Base-by-base conservation (phyloP, 1,140 invertebrate genomes). In the Colletes gigas region DNA sequence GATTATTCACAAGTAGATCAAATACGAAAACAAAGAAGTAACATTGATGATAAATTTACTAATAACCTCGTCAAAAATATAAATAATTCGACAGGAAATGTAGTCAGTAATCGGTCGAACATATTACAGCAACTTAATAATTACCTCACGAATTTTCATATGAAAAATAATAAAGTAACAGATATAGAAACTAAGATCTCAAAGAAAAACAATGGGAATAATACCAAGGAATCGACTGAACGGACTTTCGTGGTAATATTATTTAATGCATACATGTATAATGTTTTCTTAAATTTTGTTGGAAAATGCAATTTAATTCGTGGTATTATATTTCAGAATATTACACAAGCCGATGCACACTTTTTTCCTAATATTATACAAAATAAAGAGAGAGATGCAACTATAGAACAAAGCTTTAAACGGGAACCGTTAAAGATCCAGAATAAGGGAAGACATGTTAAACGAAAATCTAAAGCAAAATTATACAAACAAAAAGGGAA, bases 1-100 rank as follows among this genome's bases (percentile, higher is more conserved):
- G 83, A 86, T 75, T 88, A 78, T 70, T 70, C 75, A 17, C 82
- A 88, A 41, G 30, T 68, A n/a, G 86, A 88, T 41, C 88, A 90
- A 57, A 54, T 90, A 68, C 84, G 89, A 14, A 78, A 91, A 41
- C 88, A 90, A 57, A 88, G 90, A 44, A 93, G 87, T 59, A 52
- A 63, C n/a, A 7, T 30, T 4, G 14, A 63, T 14, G 1, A 14
- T n/a, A 62, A n/a, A 75, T 74, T 50, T 65, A 66, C 15, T 21
- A 39, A 44, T 15, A 7, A 66, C 10, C 8, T 30, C 50, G 12
- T n/a, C 60, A 70, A 19, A 0, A 41, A 30, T 60, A 15, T 66
- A 55, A 54, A 75, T 44, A 9, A 75, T 55, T 67, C 15, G 30
- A 9, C 15, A 65, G n/a, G 8, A 17, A 44, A 44, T 71, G 15